A percentile compares a stretch with the other conserved stretches of the same genome.
Evolutionary conservation across 37 sponge, comb jelly and placozoan species (phyloP).

Genomic region (Amphimedon queenslandica): DNA sequence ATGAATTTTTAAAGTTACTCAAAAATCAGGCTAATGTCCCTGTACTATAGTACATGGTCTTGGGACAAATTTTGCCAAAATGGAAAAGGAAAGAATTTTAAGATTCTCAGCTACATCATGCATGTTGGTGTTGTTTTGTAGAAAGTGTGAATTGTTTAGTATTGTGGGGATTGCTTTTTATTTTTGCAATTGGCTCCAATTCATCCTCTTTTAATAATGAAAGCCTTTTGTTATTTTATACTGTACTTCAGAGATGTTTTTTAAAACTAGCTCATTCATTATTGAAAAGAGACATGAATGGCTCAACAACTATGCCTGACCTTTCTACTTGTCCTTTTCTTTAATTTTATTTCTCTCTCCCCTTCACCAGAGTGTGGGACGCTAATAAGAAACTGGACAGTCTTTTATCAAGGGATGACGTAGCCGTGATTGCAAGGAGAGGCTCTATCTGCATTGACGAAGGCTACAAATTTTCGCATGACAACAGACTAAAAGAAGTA

Average conservation of each 20-base stretch:
- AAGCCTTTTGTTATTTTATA: too few relatives aligned
- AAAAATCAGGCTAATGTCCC: too few relatives aligned
- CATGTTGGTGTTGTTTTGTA: too few relatives aligned
- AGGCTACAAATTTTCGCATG: conserved; percentile 53
- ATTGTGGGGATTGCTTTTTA: too few relatives aligned
- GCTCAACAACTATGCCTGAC: not conserved
- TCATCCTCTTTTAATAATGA: too few relatives aligned
- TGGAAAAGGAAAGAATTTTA: too few relatives aligned
- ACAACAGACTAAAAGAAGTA: conserved; percentile 38
- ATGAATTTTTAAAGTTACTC: too few relatives aligned
- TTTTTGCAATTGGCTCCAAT: too few relatives aligned
- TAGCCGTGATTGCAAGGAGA: conserved; percentile 13
- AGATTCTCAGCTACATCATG: too few relatives aligned
- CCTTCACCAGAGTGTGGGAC: conserved; percentile 15
- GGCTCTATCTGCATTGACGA: conserved; percentile 22
- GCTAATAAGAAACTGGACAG: conserved; percentile 22
- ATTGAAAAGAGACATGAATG: not conserved
- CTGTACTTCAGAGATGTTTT: not conserved
- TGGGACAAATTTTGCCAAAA: too few relatives aligned
- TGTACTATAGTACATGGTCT: too few relatives aligned
- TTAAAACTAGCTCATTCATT: not conserved
- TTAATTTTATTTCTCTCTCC: not conserved
- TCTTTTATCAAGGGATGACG: conserved; percentile 26
- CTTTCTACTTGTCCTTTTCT: not conserved
- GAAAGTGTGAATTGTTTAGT: too few relatives aligned